These are phyloP conservation scores for Nibea albiflora DNA, from an alignment of 2,113 vertebrate species.

Conservation along the genomic window DNA sequence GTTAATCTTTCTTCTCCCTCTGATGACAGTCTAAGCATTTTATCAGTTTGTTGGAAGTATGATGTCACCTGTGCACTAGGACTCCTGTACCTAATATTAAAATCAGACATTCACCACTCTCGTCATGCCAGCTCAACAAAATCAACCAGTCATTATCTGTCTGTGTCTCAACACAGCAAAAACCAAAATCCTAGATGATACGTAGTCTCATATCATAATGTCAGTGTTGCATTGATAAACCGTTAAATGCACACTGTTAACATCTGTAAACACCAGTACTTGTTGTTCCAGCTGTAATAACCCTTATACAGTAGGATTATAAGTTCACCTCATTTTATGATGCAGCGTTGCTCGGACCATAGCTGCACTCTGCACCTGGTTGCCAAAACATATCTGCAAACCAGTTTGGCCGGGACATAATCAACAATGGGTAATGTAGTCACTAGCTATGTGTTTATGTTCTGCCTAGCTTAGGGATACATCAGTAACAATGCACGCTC, in stretches of 20 bases:
- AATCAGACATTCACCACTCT: neutral
- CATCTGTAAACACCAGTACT: neutral
- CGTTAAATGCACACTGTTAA: neutral
- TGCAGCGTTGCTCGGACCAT: neutral
- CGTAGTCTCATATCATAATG: neutral
- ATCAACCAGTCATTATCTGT: neutral
- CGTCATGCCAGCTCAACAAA: neutral
- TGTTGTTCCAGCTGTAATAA: neutral
- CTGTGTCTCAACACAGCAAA: neutral
- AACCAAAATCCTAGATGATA: neutral
- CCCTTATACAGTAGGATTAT: neutral
- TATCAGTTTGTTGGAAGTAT: neutral
- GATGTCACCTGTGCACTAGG: neutral
- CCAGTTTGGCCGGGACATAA: constrained; percentile 9
- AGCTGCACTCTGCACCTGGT: neutral
- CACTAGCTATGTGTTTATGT: neutral
- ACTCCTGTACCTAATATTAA: neutral
- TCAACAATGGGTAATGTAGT: neutral
- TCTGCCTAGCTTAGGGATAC: neutral
- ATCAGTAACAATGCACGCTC: neutral
- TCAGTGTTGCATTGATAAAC: neutral
- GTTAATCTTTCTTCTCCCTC: neutral
- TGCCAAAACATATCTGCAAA: constrained; percentile 30
- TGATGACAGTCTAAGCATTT: neutral
- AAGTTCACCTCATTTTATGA: neutral